Evolutionary conservation across 2,113 vertebrate genomes (phyloP), one percentile per base, ranked within the genome.

Genomic region (Larimichthys crocea): DNA sequence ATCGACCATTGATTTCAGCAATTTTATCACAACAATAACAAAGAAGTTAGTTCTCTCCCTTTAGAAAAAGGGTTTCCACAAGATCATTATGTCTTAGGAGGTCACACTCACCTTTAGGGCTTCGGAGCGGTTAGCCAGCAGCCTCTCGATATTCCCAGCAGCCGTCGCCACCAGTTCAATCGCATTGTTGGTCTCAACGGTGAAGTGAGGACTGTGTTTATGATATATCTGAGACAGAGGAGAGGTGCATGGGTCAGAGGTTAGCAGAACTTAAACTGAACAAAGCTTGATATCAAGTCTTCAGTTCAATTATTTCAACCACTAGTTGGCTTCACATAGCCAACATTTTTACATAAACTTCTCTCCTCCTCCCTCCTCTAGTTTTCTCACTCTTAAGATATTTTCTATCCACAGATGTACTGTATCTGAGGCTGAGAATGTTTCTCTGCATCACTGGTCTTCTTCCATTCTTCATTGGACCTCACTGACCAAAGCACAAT

Each of bases 131-230:
- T 97, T 98, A 61, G 91, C 94, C 40, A 99, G 94, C 66, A 99
- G 96, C 35, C 93, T 97, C 89, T 99, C 97, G 24, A 99, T 99
- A 73, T 98, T 95, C 79, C 94, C 94, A 16, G 98, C 96, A 84
- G 98, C 98, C 44, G 95, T 95, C 87, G 94, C 94, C 83, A 99
- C 98, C 83, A 99, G 93, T 20, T 97, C 88, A 12, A 76, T 91
- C 42, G 97, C 95, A 49, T 97, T 95, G 91, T 99, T 99, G 60
- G 95, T 87, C 84, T 97, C 96, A 79, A 99, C 96, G 0, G 90
- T 96, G 93, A 97, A 99, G 81, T 96, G 87, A 8, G 90, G 68
- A 86, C 46, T 94, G 78, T 98, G 95, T 55, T 94, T 92, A 11
- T 86, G 19, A 86, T 97, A 99, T 86, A 97, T 97, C 98, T 99